A percentile compares a stretch with the other conserved stretches of the same genome.
These are phyloP conservation scores for Lepidostoma basale DNA, from an alignment of 1,140 invertebrate species.

Conservation along the genomic window DNA sequence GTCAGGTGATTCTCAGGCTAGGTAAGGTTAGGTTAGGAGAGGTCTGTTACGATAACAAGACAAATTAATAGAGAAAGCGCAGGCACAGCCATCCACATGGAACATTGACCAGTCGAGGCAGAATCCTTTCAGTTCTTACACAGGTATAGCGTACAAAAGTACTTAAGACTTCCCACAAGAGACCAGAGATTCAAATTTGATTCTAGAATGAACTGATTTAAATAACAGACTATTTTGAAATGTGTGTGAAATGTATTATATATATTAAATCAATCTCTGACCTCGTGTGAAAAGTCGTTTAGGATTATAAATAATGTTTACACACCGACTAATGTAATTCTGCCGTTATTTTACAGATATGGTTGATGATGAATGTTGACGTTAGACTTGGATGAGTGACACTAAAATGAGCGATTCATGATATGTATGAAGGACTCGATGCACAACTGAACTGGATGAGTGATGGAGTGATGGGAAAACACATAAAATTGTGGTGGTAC, in stretches of 20 bases:
- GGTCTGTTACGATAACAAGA: slow-evolving; percentile 1
- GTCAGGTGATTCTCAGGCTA: too few relatives aligned
- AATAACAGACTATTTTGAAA: too few relatives aligned
- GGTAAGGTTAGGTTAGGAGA: not conserved
- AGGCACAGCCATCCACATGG: slow-evolving; percentile 18
- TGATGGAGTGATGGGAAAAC: too few relatives aligned
- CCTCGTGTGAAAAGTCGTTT: too few relatives aligned
- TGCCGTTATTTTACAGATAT: slow-evolving; percentile 4
- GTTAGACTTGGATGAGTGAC: slow-evolving; percentile 1
- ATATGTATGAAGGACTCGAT: not conserved
- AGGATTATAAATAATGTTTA: not conserved
- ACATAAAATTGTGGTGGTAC: too few relatives aligned
- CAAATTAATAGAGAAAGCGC: slow-evolving; percentile 23
- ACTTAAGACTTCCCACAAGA: too few relatives aligned
- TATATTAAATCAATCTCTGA: too few relatives aligned
- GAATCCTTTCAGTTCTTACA: not conserved
- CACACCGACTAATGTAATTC: not conserved
- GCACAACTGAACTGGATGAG: not conserved
- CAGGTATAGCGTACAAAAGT: too few relatives aligned
- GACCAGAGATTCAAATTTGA: too few relatives aligned
- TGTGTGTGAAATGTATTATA: too few relatives aligned
- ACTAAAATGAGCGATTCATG: not conserved
- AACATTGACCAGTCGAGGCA: not conserved
- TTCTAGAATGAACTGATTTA: too few relatives aligned
- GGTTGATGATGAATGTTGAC: not conserved